A percentile compares a stretch with the other conserved stretches of the same genome.
These are phyloP conservation scores for Muntiacus muntjak DNA, from an alignment of 2,113 vertebrate genomes.

Conservation along the genomic window DNA sequence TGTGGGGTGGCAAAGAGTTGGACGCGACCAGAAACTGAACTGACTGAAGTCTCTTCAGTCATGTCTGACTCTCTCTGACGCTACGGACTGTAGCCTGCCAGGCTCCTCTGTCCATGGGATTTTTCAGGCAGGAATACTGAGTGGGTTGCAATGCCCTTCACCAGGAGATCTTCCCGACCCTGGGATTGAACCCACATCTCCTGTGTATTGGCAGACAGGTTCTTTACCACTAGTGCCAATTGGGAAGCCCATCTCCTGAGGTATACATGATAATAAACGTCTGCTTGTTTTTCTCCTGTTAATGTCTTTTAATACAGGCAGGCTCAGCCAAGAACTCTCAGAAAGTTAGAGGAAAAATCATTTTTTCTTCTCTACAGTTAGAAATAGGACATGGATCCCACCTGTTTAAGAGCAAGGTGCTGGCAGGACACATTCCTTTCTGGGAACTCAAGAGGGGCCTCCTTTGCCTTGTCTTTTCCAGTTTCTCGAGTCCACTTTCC, in stretches of 20 bases:
- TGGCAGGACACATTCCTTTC: neutral
- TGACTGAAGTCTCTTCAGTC: neutral
- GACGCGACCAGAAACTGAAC: fast-evolving
- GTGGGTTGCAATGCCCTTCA: neutral
- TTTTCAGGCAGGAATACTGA: neutral
- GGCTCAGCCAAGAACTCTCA: neutral
- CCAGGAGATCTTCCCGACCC: fast-evolving
- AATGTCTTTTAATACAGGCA: neutral
- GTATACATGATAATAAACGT: neutral
- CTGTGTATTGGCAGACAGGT: neutral
- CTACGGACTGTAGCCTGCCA: neutral
- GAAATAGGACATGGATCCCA: neutral
- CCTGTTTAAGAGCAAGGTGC: neutral
- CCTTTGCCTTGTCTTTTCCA: neutral
- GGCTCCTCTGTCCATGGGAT: neutral
- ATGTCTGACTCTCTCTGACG: neutral
- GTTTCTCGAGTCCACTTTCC: neutral
- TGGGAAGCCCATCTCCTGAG: neutral
- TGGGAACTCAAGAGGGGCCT: too few relatives aligned
- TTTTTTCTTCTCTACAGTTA: neutral
- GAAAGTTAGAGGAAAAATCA: neutral
- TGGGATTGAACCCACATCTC: neutral
- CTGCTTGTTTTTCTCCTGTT: neutral
- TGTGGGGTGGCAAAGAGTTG: neutral
- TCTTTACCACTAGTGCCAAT: neutral